Conservation (phyloP, 2,113 vertebrate species). For the Macaca mulatta region DNA sequence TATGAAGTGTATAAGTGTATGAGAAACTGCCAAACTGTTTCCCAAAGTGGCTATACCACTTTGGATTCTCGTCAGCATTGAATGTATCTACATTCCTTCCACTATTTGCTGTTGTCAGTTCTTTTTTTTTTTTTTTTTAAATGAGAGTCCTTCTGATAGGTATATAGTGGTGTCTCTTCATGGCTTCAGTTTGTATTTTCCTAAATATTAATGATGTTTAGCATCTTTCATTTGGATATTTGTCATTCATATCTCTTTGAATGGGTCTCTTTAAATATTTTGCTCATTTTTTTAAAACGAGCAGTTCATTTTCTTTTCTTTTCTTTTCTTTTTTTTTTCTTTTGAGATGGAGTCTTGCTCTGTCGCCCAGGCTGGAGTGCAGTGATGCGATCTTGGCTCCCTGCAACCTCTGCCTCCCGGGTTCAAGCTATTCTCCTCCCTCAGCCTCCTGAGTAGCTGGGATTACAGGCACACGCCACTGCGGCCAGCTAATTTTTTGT, state of each 20-base stretch:
- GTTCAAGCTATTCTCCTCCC: too few relatives aligned
- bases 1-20: background rate
- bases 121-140: background rate
- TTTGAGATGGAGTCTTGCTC: too few relatives aligned
- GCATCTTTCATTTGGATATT: background rate
- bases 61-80: background rate
- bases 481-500: too few relatives aligned
- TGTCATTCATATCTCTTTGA: conserved; percentile 2
- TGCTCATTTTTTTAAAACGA: background rate
- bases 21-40: background rate
- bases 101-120: background rate
- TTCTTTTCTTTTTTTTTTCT: too few relatives aligned
- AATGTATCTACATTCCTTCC: background rate
- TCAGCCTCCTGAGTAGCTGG: too few relatives aligned
- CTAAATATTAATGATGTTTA: background rate
- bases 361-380: too few relatives aligned
- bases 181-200: background rate
- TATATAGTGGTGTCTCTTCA: background rate
- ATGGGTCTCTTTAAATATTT: conserved; percentile 24
- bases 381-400: too few relatives aligned
- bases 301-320: background rate
- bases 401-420: too few relatives aligned
- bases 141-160: background rate
- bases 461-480: too few relatives aligned
- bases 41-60: background rate